These are phyloP conservation scores for Sclerurus mexicanus DNA, from an alignment of 2,113 vertebrate species.

Conservation along the genomic window DNA sequence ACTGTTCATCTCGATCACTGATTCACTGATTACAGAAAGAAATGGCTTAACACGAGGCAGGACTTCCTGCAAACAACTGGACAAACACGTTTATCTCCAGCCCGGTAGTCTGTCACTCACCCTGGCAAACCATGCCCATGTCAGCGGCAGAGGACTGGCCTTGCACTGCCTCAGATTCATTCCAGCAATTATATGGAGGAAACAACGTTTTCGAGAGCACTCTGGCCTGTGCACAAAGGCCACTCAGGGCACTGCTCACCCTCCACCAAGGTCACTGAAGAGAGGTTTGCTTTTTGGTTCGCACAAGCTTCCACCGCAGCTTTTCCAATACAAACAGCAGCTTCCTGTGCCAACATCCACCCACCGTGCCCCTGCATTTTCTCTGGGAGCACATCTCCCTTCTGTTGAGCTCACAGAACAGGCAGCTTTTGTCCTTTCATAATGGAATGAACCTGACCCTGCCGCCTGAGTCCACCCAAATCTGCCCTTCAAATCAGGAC, in stretches of 20 bases:
- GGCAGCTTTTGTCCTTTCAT: not conserved
- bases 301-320: fast-evolving
- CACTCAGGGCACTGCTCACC: not conserved
- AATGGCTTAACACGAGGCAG: not conserved
- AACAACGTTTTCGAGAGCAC: not conserved
- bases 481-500: not conserved
- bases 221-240: not conserved
- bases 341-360: not conserved
- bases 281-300: not conserved
- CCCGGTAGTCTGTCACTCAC: not conserved
- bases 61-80: constrained; percentile 11
- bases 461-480: not conserved
- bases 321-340: not conserved
- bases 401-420: not conserved
- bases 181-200: not conserved
- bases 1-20: constrained; percentile 23
- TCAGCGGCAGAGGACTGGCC: not conserved
- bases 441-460: not conserved
- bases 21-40: constrained; percentile 20
- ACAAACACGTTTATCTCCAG: not conserved
- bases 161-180: not conserved
- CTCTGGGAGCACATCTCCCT: not conserved
- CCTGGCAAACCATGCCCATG: not conserved
- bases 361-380: not conserved
- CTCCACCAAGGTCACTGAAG: not conserved